Percentiles rank a stretch among this genome's conserved stretches.
phyloP scores from a whole-genome alignment of 2,888 invertebrate species.

The Metellina segmentata region DNA sequence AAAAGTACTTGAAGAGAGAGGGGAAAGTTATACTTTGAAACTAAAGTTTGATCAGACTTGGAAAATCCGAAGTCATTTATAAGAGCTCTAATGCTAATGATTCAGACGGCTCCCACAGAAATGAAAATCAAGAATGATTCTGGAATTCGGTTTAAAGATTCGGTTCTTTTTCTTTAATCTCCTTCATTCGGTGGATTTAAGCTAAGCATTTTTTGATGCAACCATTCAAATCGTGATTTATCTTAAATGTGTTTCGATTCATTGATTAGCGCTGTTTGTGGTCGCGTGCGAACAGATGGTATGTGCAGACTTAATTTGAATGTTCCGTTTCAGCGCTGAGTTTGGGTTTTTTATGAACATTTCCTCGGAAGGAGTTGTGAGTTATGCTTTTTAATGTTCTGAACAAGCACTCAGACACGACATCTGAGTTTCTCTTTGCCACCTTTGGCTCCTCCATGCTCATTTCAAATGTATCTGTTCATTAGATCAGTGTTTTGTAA shows the following conservation, averaged over 20 bases:
- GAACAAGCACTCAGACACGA: not conserved
- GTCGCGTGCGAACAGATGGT: slow-evolving; percentile 37
- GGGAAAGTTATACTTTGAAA: slow-evolving; percentile 38
- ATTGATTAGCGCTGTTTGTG: slow-evolving; percentile 47
- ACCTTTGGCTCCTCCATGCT: too few species aligned
- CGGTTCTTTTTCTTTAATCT: slow-evolving; percentile 59
- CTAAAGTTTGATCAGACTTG: slow-evolving; percentile 62
- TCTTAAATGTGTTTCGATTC: slow-evolving; percentile 61
- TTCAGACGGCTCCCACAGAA: slow-evolving; percentile 47
- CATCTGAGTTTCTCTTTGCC: not conserved
- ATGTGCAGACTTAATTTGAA: slow-evolving; percentile 52
- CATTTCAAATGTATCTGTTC: too few species aligned
- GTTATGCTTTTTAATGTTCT: not conserved
- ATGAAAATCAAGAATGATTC: slow-evolving; percentile 61
- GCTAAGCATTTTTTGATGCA: slow-evolving; percentile 69
- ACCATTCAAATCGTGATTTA: slow-evolving; percentile 70
- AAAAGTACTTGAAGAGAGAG: slow-evolving; percentile 26
- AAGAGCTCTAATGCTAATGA: slow-evolving; percentile 71
- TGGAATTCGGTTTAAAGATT: slow-evolving; percentile 53
- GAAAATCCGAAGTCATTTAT: slow-evolving; percentile 67
- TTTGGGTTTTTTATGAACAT: not conserved
- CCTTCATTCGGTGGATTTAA: slow-evolving; percentile 58
- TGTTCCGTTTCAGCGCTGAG: slow-evolving; percentile 27
- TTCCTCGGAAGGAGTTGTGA: not conserved
- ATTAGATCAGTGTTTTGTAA: too few species aligned